Evolutionary conservation across 2,888 invertebrate species (phyloP).

Genomic region (Nemapogon koenigi): DNA sequence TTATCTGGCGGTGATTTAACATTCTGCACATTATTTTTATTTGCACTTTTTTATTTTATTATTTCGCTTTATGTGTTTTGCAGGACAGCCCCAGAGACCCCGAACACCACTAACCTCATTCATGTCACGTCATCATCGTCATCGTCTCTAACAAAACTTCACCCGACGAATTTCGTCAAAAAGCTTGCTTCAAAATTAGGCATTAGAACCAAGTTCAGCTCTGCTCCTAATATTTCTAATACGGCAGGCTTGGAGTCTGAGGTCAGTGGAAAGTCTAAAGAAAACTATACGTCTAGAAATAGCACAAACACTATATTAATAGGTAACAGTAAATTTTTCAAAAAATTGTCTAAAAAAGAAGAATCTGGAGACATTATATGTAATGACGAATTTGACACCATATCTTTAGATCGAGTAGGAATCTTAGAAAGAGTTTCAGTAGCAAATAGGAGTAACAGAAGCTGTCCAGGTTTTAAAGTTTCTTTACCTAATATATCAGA

Average conservation of each 20-base stretch:
- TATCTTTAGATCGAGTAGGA: constrained; percentile 49
- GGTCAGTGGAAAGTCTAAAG: constrained; percentile 38
- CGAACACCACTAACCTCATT: constrained; percentile 50
- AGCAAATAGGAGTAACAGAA: constrained; percentile 53
- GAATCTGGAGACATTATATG: constrained; percentile 52
- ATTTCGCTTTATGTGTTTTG: no score
- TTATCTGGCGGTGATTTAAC: no score
- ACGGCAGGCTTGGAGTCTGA: constrained; percentile 35
- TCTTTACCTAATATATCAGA: constrained; percentile 56
- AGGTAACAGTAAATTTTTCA: constrained; percentile 58
- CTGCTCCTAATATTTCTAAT: constrained; percentile 58
- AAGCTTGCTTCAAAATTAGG: constrained; percentile 62
- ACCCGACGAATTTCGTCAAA: constrained; percentile 56
- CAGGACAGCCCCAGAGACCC: constrained; percentile 59
- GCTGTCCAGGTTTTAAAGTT: constrained; percentile 55
- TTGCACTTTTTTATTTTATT: no score
- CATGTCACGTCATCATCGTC: constrained; percentile 44
- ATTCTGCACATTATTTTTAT: no score
- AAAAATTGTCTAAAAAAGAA: constrained; percentile 51
- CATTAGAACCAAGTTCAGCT: constrained; percentile 54
- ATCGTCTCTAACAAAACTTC: constrained; percentile 49
- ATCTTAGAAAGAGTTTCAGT: constrained; percentile 49
- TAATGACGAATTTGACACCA: constrained; percentile 56
- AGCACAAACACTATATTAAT: constrained; percentile 41
- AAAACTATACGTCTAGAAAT: constrained; percentile 31